These are phyloP conservation scores for Eilema griseolum DNA, from an alignment of 2,888 invertebrate species.

Conservation along the genomic window DNA sequence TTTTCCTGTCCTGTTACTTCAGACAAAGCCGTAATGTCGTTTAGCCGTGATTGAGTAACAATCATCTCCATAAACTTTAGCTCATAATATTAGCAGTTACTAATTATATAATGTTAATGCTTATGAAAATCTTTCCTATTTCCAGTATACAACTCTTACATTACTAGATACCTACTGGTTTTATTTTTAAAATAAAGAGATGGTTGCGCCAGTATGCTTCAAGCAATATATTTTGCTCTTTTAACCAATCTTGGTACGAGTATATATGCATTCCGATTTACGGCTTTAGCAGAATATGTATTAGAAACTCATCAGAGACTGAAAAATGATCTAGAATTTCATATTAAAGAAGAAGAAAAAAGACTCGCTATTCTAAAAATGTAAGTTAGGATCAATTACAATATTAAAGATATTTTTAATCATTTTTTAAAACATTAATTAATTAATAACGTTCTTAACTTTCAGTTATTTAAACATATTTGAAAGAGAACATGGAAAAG, in stretches of 20 bases:
- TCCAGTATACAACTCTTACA: neutral
- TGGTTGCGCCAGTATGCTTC: conserved; percentile 58
- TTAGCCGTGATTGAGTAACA: too few species aligned
- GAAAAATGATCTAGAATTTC: conserved; percentile 94
- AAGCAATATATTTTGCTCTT: conserved; percentile 52
- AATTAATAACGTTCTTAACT: conserved; percentile 27
- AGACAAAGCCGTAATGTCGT: too few species aligned
- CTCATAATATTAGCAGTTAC: too few species aligned
- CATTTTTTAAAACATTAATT: neutral
- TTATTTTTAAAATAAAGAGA: conserved; percentile 36
- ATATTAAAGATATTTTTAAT: neutral
- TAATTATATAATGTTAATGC: too few species aligned
- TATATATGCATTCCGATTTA: conserved; percentile 91
- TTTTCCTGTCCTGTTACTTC: too few species aligned
- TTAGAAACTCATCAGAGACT: conserved; percentile 96
- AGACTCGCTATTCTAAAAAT: conserved; percentile 92
- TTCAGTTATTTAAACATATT: conserved; percentile 90
- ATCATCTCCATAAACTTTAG: too few species aligned
- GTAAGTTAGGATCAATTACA: conserved; percentile 78
- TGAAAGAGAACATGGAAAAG: conserved; percentile 92
- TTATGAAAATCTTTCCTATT: too few species aligned
- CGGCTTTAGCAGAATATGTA: conserved; percentile 97
- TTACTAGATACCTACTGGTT: neutral
- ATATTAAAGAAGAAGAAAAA: conserved; percentile 93
- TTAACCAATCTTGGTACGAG: conserved; percentile 55